phyloP scores from a whole-genome alignment of 2,888 invertebrate species.

The Xylota sylvarum region DNA sequence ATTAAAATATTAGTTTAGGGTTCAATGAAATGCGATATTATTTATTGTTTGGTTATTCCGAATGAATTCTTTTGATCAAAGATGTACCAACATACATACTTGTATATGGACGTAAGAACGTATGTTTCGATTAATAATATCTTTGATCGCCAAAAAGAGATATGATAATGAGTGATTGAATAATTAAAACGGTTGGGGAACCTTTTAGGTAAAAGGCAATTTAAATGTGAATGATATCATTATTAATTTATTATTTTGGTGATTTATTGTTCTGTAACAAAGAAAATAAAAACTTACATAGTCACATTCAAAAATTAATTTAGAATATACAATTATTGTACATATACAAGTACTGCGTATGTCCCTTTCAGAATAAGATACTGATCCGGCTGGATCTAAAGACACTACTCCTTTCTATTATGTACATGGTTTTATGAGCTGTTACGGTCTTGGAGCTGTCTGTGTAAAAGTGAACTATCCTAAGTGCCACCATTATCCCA shows the following conservation, averaged over 20 bases:
- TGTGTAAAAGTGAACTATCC: no score
- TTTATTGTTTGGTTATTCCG: background rate
- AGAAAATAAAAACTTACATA: background rate
- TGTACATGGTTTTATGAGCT: no score
- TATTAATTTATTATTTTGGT: conserved; percentile 1
- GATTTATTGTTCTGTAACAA: background rate
- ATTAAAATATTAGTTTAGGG: background rate
- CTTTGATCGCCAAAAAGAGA: conserved; percentile 19
- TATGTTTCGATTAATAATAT: background rate
- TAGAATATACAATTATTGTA: no score
- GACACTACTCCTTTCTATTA: no score
- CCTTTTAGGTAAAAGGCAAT: background rate
- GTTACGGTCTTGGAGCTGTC: no score
- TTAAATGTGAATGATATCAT: conserved; percentile 1
- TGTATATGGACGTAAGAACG: no score
- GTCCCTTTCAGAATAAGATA: no score
- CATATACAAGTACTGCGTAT: no score
- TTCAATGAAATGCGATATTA: background rate
- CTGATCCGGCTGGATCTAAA: no score
- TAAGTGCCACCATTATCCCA: no score
- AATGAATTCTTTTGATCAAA: background rate
- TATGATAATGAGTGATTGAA: conserved; percentile 1
- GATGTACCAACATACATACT: no score
- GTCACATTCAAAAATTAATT: no score
- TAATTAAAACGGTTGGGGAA: background rate